phyloP scores from a whole-genome alignment of 1,140 invertebrate genomes.

The Anoplophora glabripennis region DNA sequence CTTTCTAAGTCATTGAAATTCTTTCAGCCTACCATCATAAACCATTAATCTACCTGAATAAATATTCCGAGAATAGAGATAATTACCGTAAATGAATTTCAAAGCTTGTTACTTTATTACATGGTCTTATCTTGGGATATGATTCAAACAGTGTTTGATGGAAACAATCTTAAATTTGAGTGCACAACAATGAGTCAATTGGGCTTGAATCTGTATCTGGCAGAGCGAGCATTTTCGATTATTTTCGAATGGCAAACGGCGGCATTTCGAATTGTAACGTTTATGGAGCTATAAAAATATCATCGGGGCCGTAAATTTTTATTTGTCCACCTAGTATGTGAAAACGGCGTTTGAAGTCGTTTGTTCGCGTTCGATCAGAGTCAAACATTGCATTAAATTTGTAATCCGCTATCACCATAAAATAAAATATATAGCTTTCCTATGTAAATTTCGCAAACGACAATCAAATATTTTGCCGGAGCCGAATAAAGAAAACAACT shows the following conservation, averaged over 20 bases:
- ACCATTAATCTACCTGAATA: no score
- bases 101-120: no score
- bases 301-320: not conserved
- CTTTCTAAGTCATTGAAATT: no score
- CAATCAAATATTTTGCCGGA: constrained; percentile 5
- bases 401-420: constrained; percentile 7
- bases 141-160: no score
- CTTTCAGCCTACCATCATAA: no score
- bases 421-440: constrained; percentile 6
- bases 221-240: not conserved
- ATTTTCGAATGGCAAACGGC: not conserved
- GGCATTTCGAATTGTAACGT: no score
- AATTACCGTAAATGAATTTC: no score
- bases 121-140: no score
- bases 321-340: not conserved
- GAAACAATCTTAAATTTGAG: no score
- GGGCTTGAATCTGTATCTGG: no score
- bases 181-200: no score
- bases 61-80: no score
- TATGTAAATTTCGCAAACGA: constrained; percentile 8
- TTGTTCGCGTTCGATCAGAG: not conserved
- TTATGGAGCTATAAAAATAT: not conserved
- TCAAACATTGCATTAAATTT: constrained; percentile 1
- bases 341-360: constrained; percentile 1
- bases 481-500: not conserved